Conservation (phyloP, 2,113 vertebrate genomes). For the Sceloporus tristichus region DNA sequence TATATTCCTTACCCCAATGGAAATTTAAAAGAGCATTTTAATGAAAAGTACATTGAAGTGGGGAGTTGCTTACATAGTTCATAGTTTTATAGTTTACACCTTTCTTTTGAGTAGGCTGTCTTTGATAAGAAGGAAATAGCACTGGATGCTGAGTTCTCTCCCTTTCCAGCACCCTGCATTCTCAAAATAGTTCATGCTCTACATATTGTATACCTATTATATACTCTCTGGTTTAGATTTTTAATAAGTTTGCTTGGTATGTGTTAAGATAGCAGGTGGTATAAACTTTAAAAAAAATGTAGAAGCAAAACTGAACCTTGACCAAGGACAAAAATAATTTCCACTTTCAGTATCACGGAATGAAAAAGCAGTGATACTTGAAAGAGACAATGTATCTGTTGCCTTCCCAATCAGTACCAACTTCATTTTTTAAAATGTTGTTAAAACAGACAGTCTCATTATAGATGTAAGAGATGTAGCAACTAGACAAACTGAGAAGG, state of each 20-base stretch:
- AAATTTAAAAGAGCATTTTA: background rate
- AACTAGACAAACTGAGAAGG: background rate
- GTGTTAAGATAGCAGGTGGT: background rate
- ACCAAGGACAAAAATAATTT: slow-evolving; percentile 10
- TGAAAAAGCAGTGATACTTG: background rate
- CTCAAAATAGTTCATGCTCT: background rate
- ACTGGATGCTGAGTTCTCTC: slow-evolving; percentile 15
- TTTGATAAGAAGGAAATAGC: slow-evolving; percentile 24
- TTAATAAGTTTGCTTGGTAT: slow-evolving; percentile 2
- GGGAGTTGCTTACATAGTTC: slow-evolving; percentile 22
- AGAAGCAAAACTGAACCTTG: slow-evolving; percentile 3
- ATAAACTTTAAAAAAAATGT: too few species aligned
- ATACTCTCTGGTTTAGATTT: background rate
- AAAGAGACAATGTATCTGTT: background rate
- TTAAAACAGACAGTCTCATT: background rate
- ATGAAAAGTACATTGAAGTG: background rate
- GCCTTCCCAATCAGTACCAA: background rate
- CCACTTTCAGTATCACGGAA: background rate
- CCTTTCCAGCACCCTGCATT: background rate
- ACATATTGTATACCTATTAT: background rate
- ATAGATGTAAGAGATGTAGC: background rate
- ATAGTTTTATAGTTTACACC: slow-evolving; percentile 41
- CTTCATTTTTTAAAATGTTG: background rate
- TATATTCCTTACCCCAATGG: too few species aligned
- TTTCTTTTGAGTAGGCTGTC: slow-evolving; percentile 6